These are phyloP conservation scores for Tenthredo scrophulariae DNA, from an alignment of 2,888 invertebrate species.

Conservation along the genomic window DNA sequence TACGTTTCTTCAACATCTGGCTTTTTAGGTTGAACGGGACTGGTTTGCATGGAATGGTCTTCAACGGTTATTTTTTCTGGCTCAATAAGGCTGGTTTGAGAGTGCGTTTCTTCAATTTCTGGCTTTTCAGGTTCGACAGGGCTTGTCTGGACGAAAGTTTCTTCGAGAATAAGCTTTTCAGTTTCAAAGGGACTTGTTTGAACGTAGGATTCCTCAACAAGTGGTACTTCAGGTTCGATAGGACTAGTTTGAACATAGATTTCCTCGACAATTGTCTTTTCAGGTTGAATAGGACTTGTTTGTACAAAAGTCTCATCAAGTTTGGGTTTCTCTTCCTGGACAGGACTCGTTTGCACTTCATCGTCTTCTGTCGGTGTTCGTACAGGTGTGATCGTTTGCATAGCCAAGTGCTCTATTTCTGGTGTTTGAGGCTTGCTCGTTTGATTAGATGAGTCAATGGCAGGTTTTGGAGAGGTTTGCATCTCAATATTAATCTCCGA, in stretches of 20 bases:
- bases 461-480: constrained; percentile 83
- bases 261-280: constrained; percentile 53
- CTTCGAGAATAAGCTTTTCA: constrained; percentile 68
- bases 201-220: constrained; percentile 59
- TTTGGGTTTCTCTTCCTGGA: constrained; percentile 78
- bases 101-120: constrained; percentile 30
- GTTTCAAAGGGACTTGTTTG: constrained; percentile 71
- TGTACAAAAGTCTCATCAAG: constrained; percentile 56
- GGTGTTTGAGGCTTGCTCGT: constrained; percentile 67
- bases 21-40: constrained; percentile 70
- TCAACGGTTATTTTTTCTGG: constrained; percentile 76
- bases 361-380: constrained; percentile 75
- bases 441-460: constrained; percentile 77
- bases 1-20: constrained; percentile 76
- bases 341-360: constrained; percentile 75
- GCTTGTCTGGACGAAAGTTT: constrained; percentile 78
- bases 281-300: constrained; percentile 48
- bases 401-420: constrained; percentile 78
- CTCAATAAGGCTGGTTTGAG: constrained; percentile 55
- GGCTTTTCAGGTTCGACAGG: constrained; percentile 37
- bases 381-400: constrained; percentile 78
- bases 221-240: constrained; percentile 41
- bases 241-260: constrained; percentile 51
- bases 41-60: constrained; percentile 79
- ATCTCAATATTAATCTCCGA: constrained; percentile 79